Evolutionary conservation across 2,888 invertebrate genomes (phyloP).

Genomic region (Hyalella azteca): DNA sequence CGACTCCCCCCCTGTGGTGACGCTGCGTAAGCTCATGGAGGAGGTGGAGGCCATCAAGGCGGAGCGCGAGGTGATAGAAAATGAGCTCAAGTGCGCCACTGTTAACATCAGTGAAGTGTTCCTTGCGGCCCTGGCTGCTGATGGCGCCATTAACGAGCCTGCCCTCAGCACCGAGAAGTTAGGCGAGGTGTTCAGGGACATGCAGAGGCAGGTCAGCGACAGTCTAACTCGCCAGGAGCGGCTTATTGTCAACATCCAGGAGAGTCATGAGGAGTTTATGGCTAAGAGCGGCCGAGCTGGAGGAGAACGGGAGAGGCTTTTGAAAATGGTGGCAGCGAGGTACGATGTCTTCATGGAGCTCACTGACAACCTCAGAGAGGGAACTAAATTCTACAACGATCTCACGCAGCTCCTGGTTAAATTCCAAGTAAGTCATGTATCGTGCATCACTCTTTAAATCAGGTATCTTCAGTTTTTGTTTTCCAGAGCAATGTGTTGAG

Average conservation of each 20-base stretch:
- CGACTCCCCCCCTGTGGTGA: constrained; percentile 67
- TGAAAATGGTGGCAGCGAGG: constrained; percentile 86
- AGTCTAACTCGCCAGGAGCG: constrained; percentile 76
- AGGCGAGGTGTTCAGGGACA: constrained; percentile 75
- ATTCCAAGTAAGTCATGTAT: constrained; percentile 68
- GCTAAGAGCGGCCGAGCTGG: constrained; percentile 67
- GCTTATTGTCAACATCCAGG: constrained; percentile 73
- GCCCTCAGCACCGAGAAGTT: constrained; percentile 75
- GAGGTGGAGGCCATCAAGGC: constrained; percentile 68
- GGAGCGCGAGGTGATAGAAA: constrained; percentile 88
- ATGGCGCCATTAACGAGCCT: constrained; percentile 80
- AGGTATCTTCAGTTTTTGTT: too few relatives aligned
- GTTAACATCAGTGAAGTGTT: constrained; percentile 84
- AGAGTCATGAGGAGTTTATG: constrained; percentile 59
- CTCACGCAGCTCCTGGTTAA: constrained; percentile 89
- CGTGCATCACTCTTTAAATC: too few relatives aligned
- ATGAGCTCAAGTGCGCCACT: constrained; percentile 79
- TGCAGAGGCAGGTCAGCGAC: constrained; percentile 74
- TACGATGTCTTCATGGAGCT: constrained; percentile 92
- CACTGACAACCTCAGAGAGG: constrained; percentile 89
- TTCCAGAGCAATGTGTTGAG: too few relatives aligned
- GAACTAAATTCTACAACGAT: constrained; percentile 94
- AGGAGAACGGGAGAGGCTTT: constrained; percentile 76
- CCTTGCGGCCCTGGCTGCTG: constrained; percentile 75
- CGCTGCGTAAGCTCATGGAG: constrained; percentile 79